These are phyloP conservation scores for Sesamia inferens DNA, from an alignment of 2,888 invertebrate species.

Conservation along the genomic window DNA sequence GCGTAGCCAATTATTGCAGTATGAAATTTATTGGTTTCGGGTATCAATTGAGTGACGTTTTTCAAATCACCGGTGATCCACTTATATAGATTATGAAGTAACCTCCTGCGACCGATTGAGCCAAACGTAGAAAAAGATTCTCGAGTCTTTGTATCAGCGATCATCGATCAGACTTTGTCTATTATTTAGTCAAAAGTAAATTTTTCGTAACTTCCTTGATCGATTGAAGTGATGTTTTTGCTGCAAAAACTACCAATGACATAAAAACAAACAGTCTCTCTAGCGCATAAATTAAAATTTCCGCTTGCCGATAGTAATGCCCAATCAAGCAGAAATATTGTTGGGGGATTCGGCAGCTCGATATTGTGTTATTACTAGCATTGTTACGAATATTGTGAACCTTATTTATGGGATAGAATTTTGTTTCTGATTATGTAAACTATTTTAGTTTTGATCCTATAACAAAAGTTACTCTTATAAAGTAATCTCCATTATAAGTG, in stretches of 20 bases:
- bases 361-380: constrained; percentile 72
- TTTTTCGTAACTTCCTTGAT: constrained; percentile 83
- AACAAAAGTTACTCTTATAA: neutral
- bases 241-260: constrained; percentile 80
- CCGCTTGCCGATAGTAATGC: constrained; percentile 83
- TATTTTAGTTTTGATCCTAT: neutral
- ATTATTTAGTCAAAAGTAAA: constrained; percentile 70
- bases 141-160: constrained; percentile 62
- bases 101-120: constrained; percentile 16
- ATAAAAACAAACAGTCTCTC: constrained; percentile 88
- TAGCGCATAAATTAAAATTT: constrained; percentile 89
- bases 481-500: neutral
- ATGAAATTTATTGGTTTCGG: constrained; percentile 81
- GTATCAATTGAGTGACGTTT: constrained; percentile 77
- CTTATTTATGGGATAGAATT: constrained; percentile 46
- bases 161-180: constrained; percentile 68
- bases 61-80: constrained; percentile 63
- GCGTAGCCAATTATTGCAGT: constrained; percentile 84
- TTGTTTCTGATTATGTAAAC: constrained; percentile 1
- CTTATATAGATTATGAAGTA: constrained; percentile 56
- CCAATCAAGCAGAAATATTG: constrained; percentile 86
- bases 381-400: constrained; percentile 54
- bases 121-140: constrained; percentile 46
- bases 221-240: constrained; percentile 78
- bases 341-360: constrained; percentile 78